Evolutionary conservation across 1,140 invertebrate species (phyloP).

Genomic region (Akabosia matsudoensis): DNA sequence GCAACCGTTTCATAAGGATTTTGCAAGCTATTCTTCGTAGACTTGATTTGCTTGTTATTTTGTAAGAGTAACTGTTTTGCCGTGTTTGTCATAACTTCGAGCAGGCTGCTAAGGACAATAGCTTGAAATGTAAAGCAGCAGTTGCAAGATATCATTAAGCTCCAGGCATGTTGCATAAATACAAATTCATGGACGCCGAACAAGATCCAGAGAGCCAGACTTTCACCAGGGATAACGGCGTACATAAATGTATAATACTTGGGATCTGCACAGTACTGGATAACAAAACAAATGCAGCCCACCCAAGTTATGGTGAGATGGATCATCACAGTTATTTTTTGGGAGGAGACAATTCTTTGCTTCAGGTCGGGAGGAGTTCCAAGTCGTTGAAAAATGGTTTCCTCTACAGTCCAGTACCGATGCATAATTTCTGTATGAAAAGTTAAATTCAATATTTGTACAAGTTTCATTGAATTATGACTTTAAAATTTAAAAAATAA

Average conservation of each 20-base stretch:
- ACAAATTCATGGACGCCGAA: constrained; percentile 5
- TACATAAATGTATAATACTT: constrained; percentile 3
- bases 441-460: neutral
- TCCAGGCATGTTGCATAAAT: neutral
- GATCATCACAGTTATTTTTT: neutral
- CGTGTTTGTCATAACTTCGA: neutral
- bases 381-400: neutral
- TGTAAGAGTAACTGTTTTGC: neutral
- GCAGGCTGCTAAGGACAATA: neutral
- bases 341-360: neutral
- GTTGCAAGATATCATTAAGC: neutral
- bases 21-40: neutral
- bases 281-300: neutral
- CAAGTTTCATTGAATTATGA: neutral
- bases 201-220: neutral
- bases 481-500: neutral
- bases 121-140: neutral
- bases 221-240: neutral
- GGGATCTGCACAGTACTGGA: constrained; percentile 5
- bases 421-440: constrained; percentile 1
- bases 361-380: neutral
- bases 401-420: neutral
- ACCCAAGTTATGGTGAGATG: neutral
- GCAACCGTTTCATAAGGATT: neutral
- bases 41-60: neutral